These are phyloP conservation scores for Cephus pygmeus DNA, from an alignment of 2,888 invertebrate species.

Conservation along the genomic window DNA sequence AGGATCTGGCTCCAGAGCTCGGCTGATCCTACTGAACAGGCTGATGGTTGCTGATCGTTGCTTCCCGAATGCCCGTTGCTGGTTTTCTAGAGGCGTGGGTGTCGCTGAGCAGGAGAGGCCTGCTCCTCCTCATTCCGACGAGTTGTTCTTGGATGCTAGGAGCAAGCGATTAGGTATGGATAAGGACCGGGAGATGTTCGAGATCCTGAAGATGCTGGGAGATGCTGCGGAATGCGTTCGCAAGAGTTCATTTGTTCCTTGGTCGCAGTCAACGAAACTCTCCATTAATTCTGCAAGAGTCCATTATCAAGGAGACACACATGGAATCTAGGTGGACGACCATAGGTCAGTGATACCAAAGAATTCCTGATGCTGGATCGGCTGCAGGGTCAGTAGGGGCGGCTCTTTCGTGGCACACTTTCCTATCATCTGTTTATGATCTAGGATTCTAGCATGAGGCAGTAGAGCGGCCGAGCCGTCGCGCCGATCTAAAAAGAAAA, in stretches of 20 bases:
- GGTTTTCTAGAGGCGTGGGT: background rate
- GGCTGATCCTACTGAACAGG: background rate
- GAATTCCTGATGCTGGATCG: too few relatives aligned
- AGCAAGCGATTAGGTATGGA: constrained; percentile 25
- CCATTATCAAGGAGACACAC: too few relatives aligned
- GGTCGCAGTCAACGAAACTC: too few relatives aligned
- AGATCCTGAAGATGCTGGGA: constrained; percentile 1
- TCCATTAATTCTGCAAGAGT: too few relatives aligned
- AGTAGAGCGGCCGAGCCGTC: background rate
- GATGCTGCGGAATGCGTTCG: constrained; percentile 36
- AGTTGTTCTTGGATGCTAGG: constrained; percentile 13
- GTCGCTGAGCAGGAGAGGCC: background rate
- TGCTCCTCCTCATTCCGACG: background rate
- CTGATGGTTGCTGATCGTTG: background rate
- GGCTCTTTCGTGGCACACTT: too few relatives aligned
- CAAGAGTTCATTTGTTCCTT: too few relatives aligned
- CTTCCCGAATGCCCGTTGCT: too few relatives aligned
- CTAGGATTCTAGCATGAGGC: background rate
- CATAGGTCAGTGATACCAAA: too few relatives aligned
- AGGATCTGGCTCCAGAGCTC: background rate
- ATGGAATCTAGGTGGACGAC: too few relatives aligned
- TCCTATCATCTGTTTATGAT: constrained; percentile 1
- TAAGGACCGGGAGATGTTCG: constrained; percentile 30
- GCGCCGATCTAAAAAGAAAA: constrained; percentile 8
- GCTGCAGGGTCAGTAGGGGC: too few relatives aligned